Base-by-base conservation (phyloP, 2,888 invertebrate species). In the Zaprionus obscuricornis region DNA sequence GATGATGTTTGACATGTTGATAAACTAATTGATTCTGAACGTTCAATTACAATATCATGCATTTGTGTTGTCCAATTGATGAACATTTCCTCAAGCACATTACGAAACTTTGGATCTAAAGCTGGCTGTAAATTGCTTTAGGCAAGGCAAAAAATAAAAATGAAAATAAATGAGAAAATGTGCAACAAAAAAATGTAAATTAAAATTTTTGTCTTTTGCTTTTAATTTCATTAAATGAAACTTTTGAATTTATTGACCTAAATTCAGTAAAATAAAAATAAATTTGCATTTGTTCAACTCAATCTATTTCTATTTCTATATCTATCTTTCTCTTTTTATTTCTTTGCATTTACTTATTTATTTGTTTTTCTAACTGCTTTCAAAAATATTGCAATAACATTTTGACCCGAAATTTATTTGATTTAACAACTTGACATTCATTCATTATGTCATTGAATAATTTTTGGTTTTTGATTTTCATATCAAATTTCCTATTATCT, bases 1-100 rank as follows among this genome's bases (percentile, higher is more conserved):
- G 36, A 22, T 8, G 39, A 54, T 10, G 20, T 13, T 6, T 14
- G 14, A 13, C 20, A 3, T 0, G 37, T 20, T 3, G 27, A 11
- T 1, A 66, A 29, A 8, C 78, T 74, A 0, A 60, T 16, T 2
- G 57, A 85, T 11, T 86, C 85, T n/a, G 88, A 86, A 7, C 40
- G 77, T 31, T 88, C 88, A 62, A 79, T 74, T 7, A 90, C 67
- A 40, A 89, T 87, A 37, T 87, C 87, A 66, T 94, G 93, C 49
- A 96, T 94, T 90, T 96, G 95, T 29, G 92, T 92, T 3, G 95
- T 93, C 98, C 98, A 98, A 88, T 96, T 96, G 74, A 96, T 96
- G 11, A 97, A 93, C 47, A 95, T 94, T 42, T 95, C 95, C 90
- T 98, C 98, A 47, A 97, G 94, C 47, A 95, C 93, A 47, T 94